phyloP scores from a whole-genome alignment of 2,797 vertebrate genomes.

The Chelmon rostratus region DNA sequence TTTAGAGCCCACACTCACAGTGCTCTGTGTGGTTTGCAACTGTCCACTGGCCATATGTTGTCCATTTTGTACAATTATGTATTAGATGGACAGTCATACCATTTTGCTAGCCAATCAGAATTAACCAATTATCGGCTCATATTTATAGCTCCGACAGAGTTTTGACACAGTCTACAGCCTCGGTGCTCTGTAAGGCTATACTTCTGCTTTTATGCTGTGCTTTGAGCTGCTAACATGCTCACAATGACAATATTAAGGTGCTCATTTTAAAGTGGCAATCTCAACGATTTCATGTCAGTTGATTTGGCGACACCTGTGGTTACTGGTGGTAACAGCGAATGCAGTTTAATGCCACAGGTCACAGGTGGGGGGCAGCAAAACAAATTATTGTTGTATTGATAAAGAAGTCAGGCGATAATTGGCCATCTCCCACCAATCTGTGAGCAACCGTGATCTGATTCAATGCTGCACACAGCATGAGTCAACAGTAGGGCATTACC shows the following conservation, averaged over 20 bases:
- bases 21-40: conserved; percentile 27
- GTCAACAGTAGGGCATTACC: too few relatives aligned
- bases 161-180: neutral
- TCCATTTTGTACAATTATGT: conserved; percentile 2
- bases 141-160: neutral
- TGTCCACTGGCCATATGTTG: conserved; percentile 22
- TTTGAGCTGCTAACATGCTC: neutral
- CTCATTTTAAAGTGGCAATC: neutral
- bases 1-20: conserved; percentile 7
- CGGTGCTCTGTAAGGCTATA: neutral
- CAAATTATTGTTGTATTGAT: too few relatives aligned
- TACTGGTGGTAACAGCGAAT: too few relatives aligned
- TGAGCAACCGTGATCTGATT: too few relatives aligned
- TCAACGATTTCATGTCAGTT: too few relatives aligned
- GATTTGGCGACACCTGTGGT: too few relatives aligned
- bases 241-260: neutral
- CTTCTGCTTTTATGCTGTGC: neutral
- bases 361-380: too few relatives aligned
- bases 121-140: neutral
- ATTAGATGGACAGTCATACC: neutral
- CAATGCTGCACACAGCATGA: too few relatives aligned
- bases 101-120: neutral
- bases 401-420: too few relatives aligned
- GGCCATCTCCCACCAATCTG: too few relatives aligned
- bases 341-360: too few relatives aligned